A percentile compares a stretch with the other conserved stretches of the same genome.
phyloP scores from a whole-genome alignment of 2,888 invertebrate species.

The Eupithecia subumbrata region DNA sequence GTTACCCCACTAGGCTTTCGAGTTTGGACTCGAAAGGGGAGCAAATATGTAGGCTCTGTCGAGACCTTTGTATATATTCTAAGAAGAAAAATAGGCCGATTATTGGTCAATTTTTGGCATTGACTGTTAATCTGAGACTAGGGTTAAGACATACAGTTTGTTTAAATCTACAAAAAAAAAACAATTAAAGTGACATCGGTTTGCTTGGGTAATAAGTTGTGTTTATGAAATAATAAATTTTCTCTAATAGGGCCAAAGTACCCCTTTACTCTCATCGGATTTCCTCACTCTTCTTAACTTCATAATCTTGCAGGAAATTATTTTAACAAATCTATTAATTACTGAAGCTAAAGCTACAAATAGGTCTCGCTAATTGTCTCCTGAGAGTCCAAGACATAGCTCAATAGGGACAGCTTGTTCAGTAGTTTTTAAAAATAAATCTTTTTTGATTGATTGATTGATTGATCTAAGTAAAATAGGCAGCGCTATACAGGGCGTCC shows the following conservation, averaged over 20 bases:
- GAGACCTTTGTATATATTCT: too few relatives aligned
- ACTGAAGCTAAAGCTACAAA: slow-evolving; percentile 48
- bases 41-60: too few relatives aligned
- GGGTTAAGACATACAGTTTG: too few relatives aligned
- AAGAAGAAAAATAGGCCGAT: too few relatives aligned
- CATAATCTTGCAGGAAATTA: slow-evolving; percentile 27
- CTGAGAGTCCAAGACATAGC: slow-evolving; percentile 42
- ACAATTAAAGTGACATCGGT: neutral
- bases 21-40: too few relatives aligned
- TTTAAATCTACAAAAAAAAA: too few relatives aligned
- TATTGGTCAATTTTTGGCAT: too few relatives aligned
- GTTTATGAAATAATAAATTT: neutral
- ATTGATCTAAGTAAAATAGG: too few relatives aligned
- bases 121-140: too few relatives aligned
- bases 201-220: neutral
- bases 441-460: too few relatives aligned
- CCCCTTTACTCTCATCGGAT: neutral
- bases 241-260: neutral
- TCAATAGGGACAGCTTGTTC: slow-evolving; percentile 17
- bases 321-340: slow-evolving; percentile 40
- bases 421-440: neutral
- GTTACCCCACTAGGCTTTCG: too few relatives aligned
- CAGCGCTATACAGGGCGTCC: too few relatives aligned
- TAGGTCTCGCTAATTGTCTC: slow-evolving; percentile 55
- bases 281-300: neutral